Evolutionary conservation across 2,113 vertebrate species (phyloP), one percentile per base, ranked within the genome.

Genomic region (Saguinus midas): DNA sequence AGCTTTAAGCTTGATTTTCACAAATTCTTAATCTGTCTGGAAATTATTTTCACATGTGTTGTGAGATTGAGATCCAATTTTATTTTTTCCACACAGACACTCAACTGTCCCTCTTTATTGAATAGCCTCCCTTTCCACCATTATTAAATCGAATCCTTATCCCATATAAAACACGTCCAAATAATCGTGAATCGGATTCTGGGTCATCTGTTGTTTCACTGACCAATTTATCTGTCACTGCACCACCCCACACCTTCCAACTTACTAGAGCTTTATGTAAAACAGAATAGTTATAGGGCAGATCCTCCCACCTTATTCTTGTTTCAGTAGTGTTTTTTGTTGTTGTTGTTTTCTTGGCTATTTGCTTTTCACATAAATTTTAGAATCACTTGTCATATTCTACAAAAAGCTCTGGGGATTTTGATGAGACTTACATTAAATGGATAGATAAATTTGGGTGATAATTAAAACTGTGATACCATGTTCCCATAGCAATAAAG

Each of bases 1-100:
- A 61, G 50, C 85, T 66, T 80, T 82, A 48, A 58, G 55, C 55
- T 90, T 95, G 21, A 75, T 61, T 95, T 95, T 90, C 32, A 92
- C 10, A 64, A 94, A 76, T 64, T 12, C 16, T 86, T 82, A 89
- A 85, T 81, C 23, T 92, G n/a, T 29, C 25, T 89, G 66, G 87
- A 89, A 70, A 91, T 81, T 52, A 89, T 64, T 95, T 76, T 90
- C 48, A 50, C 58, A 78, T 57, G 40, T 83, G 50, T 75, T 94
- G 14, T 79, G 48, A 92, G 61, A 43, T 61, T 80, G 40, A 16
- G 8, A 35, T 96, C 64, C 58, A 58, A 45, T 78, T 95, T 90
- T 20, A 90, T 50, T 79, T 83, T 93, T 87, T 80, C 4, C 32
- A 50, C n/a, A 48, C 50, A 25, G 48, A 72, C 55, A 37, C 10